Percentiles rank a stretch among this genome's conserved stretches.
phyloP scores from a whole-genome alignment of 92 coral and sea anemone species.

The Ricordea florida region DNA sequence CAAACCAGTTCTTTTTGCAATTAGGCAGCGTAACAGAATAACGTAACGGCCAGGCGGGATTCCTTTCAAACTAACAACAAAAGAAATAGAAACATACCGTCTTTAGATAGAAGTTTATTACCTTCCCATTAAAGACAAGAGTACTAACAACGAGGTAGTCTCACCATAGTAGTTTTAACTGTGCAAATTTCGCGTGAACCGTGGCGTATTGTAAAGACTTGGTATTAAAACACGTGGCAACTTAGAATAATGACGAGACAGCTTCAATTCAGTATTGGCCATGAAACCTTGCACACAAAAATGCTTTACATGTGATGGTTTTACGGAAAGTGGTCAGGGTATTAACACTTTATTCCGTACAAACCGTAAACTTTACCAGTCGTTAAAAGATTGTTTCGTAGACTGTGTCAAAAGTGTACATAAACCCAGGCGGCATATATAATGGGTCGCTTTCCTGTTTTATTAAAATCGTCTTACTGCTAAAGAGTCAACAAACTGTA shows the following conservation, averaged over 20 bases:
- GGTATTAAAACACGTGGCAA: constrained; percentile 25
- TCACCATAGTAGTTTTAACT: not conserved
- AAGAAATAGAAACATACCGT: not conserved
- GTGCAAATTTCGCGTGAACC: not conserved
- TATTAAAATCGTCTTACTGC: constrained; percentile 13
- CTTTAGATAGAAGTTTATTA: not conserved
- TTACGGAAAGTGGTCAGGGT: too few species aligned
- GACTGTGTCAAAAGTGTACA: too few species aligned
- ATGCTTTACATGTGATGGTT: too few species aligned
- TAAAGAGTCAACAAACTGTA: constrained; percentile 31
- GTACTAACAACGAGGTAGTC: not conserved
- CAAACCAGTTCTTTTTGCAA: too few species aligned
- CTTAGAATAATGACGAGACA: not conserved
- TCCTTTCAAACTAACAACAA: constrained; percentile 5
- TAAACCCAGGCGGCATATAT: not conserved
- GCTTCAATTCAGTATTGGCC: too few species aligned
- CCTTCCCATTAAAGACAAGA: not conserved
- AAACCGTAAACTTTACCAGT: too few species aligned
- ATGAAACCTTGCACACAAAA: too few species aligned
- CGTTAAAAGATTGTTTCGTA: too few species aligned
- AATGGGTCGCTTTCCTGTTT: not conserved
- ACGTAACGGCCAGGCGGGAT: not conserved
- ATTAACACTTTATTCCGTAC: too few species aligned
- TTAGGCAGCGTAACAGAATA: too few species aligned
- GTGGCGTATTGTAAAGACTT: not conserved